A percentile compares a stretch with the other conserved stretches of the same genome.
Evolutionary conservation across 1,140 invertebrate genomes (phyloP).

Genomic region (Rhynchophorus ferrugineus): DNA sequence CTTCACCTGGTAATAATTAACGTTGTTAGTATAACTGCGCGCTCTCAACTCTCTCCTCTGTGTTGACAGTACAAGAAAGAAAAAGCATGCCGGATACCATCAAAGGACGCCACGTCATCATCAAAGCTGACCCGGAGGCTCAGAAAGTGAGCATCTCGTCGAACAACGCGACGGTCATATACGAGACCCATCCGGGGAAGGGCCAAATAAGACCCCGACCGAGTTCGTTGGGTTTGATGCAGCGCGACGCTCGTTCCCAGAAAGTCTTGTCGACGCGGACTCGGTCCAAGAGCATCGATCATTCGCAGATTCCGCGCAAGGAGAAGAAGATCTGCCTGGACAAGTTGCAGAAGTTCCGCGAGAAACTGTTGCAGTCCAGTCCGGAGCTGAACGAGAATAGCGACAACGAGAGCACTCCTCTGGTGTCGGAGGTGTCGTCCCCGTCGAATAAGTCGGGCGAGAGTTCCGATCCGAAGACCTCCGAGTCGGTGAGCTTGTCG

Average conservation of each 20-base stretch:
- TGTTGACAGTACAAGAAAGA: slow-evolving; percentile 28
- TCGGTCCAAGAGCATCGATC: slow-evolving; percentile 38
- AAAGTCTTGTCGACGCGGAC: slow-evolving; percentile 22
- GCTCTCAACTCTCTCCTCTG: background rate
- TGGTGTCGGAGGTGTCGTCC: slow-evolving; percentile 39
- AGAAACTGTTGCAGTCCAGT: slow-evolving; percentile 40
- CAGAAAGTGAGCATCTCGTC: slow-evolving; percentile 27
- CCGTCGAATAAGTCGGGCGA: slow-evolving; percentile 30
- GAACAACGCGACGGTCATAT: slow-evolving; percentile 24
- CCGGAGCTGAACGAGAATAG: slow-evolving; percentile 36
- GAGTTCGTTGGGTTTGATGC: slow-evolving; percentile 26
- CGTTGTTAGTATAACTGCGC: background rate
- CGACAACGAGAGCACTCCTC: slow-evolving; percentile 41
- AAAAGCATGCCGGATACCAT: slow-evolving; percentile 22
- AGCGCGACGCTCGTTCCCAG: slow-evolving; percentile 18
- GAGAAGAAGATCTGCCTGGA: slow-evolving; percentile 26
- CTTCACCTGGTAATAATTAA: slow-evolving; percentile 38
- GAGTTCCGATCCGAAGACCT: slow-evolving; percentile 30
- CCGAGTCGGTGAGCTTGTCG: slow-evolving; percentile 31
- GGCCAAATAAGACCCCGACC: slow-evolving; percentile 26
- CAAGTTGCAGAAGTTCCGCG: slow-evolving; percentile 41
- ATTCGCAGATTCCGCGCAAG: slow-evolving; percentile 21
- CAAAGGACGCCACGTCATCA: slow-evolving; percentile 34
- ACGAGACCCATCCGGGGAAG: slow-evolving; percentile 22
- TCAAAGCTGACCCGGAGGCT: slow-evolving; percentile 29